Evolutionary conservation across 2,113 vertebrate species (phyloP).

Genomic region (Chloropsis hardwickii): DNA sequence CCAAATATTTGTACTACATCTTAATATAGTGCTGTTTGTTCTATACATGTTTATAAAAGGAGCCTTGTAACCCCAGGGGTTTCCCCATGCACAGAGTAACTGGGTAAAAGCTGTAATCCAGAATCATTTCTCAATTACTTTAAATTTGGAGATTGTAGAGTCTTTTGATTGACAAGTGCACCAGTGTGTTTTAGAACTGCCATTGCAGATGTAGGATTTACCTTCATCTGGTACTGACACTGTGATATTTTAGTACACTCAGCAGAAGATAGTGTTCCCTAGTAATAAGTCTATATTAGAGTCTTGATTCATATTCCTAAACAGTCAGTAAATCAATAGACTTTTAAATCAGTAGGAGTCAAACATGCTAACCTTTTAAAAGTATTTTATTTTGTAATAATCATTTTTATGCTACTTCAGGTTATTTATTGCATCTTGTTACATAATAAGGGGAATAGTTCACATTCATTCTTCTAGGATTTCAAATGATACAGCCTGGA

Average conservation of each 20-base stretch:
- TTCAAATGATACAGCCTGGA: neutral
- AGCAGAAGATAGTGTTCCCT: neutral
- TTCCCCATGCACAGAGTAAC: neutral
- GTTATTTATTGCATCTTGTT: neutral
- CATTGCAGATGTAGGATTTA: neutral
- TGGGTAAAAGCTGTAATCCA: neutral
- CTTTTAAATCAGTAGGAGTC: neutral
- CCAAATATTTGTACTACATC: constrained; percentile 2
- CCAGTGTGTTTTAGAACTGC: neutral
- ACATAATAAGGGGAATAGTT: neutral
- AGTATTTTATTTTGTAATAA: neutral
- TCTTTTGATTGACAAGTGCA: neutral
- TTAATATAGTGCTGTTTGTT: neutral
- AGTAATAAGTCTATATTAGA: neutral
- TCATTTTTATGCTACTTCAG: neutral
- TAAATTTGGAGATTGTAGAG: neutral
- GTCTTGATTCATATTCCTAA: neutral
- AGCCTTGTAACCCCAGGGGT: neutral
- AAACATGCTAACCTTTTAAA: neutral
- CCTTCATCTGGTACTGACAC: neutral
- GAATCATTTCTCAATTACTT: neutral
- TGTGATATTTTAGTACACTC: neutral
- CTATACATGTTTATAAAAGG: neutral
- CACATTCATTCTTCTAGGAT: neutral
- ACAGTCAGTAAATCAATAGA: neutral